Base-by-base conservation (phyloP, 1,140 invertebrate genomes). In the Scaptomyza graminum region DNA sequence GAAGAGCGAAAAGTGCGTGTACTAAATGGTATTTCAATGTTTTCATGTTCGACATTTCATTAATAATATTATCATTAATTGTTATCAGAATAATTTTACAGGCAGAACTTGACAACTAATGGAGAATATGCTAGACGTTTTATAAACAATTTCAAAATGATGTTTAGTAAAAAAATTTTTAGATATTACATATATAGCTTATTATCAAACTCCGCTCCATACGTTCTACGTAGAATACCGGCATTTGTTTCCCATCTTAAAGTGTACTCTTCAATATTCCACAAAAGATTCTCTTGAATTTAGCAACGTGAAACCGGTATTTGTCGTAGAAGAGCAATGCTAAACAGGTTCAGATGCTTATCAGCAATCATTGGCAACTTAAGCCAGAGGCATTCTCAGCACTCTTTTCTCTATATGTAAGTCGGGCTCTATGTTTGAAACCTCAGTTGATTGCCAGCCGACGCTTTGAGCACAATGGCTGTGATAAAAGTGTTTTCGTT, bases 301-400 rank as follows among this genome's bases (percentile, higher is more conserved):
- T 15, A 62, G 39, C 16, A 22, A 18, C 31, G 18, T 43, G 28
- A 52, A 71, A 71, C 55, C 68, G 51, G 61, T 57, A 57, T 46
- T 59, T 43, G 15, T 8, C 9, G 54, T 44, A 34, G 25, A 6
- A 22, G 37, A 57, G 63, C 34, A 62, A 88, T 87, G 79, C 62
- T 89, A 43, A 79, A 62, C 79, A 71, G 79, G 84, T 87, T 87
- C 62, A 71, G 59, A 66, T 63, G 83, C 41, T 64, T 88, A 74
- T 88, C 83, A 50, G 37, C 13, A 12, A 51, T 81, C 60, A 28
- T 15, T 22, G 51, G 51, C 28, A 56, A 54, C 22, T 43, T 25
- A 51, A 39, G 60, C 52, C 44, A 57, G 60, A 43, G 25, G 49
- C 72, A 31, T 12, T 11, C 9, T 12, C 13, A 41, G 18, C 57